These are phyloP conservation scores for Aphrocallistes beatrix DNA, from an alignment of 37 sponge, comb jelly and placozoan species.

Conservation along the genomic window DNA sequence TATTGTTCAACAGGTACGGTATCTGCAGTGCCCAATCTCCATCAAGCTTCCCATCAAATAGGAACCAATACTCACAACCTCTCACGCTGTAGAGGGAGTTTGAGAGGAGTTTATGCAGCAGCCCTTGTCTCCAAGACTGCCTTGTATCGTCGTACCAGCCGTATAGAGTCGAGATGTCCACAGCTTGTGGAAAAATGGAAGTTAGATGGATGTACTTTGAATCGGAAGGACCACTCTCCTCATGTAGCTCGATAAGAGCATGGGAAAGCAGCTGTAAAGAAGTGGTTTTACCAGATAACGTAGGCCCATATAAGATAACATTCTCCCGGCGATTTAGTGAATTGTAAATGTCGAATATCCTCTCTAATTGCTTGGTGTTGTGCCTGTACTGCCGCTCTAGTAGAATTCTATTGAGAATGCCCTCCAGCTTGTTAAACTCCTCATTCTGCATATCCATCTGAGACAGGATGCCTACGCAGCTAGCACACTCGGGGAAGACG, in stretches of 20 bases:
- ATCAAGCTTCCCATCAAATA: not conserved
- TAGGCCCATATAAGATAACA: not conserved
- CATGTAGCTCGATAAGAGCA: not conserved
- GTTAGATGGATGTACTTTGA: not conserved
- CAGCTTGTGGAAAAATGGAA: not conserved
- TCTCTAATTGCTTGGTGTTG: not conserved
- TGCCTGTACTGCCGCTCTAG: not conserved
- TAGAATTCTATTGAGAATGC: not conserved
- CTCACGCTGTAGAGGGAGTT: not conserved
- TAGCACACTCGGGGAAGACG: not conserved
- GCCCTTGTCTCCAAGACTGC: not conserved
- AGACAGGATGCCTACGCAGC: not conserved
- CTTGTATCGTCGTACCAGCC: not conserved
- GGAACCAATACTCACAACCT: not conserved
- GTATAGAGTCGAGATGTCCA: not conserved
- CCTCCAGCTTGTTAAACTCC: not conserved
- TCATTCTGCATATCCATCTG: not conserved
- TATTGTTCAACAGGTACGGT: not conserved
- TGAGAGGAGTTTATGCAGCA: not conserved
- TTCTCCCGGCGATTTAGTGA: not conserved
- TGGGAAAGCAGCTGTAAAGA: not conserved
- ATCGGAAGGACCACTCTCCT: not conserved
- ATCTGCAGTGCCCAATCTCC: not conserved
- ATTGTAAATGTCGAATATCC: constrained; percentile 16
- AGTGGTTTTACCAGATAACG: not conserved